Evolutionary conservation across 35 echinoderm and acorn worm genomes (phyloP), one percentile per base, ranked within the genome.

Genomic region (Lytechinus variegatus): DNA sequence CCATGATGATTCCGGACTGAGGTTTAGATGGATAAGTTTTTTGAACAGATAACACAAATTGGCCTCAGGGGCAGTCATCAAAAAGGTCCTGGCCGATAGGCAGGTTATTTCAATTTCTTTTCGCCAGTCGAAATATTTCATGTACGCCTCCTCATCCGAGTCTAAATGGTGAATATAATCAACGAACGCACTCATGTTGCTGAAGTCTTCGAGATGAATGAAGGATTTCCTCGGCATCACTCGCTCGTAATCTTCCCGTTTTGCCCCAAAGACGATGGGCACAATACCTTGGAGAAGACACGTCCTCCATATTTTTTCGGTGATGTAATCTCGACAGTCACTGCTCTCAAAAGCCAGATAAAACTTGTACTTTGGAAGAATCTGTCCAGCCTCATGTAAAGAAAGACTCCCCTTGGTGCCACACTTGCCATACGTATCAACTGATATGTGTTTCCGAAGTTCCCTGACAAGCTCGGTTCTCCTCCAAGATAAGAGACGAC

Each of bases 321-420:
- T 97, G 27, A 97, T 98, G 89, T 98, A 98, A 87, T 98, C 97
- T 16, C 79, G 95, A 54, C 97, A 98, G 28, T 98, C 97, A 21
- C 89, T 55, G 72, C 96, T 98, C 21, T 61, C 96, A 27, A 98
- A 94, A 1, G 89, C 96, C 11, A 98, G 87, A 86, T 89, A 95
- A 54, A 98, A 97, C 52, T 95, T 89, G 54, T 95, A 98, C 53
- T 57, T 52, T 27, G 54, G 16, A 21, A 96, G 94, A 24, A 56
- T 54, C 9, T 95, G 29, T 13, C 87, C 33, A 21, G 91, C 52
- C 3, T 96, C 95, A 27, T 91, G 55, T 21, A 7, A 27, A 0
- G 97, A 95, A 8, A 95, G 86, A 52, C 94, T 95, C 7, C 52
- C 19, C 19, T 86, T 86, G 54, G 10, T 56, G 12, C 97, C 97